Evolutionary conservation across 2,113 vertebrate genomes (phyloP), one percentile per base, ranked within the genome.

Genomic region (Hydrolagus affinis): DNA sequence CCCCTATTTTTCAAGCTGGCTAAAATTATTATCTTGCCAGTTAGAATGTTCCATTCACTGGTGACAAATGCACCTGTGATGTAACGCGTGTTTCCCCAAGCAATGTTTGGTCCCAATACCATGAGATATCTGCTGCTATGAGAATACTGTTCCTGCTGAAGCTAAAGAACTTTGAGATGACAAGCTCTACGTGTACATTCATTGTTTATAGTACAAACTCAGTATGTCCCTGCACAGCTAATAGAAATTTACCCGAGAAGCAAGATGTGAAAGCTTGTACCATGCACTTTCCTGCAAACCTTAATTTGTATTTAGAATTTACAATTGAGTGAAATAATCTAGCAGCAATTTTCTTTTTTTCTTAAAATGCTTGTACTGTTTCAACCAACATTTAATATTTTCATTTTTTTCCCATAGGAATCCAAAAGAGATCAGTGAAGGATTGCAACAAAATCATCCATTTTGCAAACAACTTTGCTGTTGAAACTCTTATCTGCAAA

Each of bases 401-500:
- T 60, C n/a, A 19, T 12, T 23, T 72, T 10, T 70, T 85, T 15
- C 71, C 73, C 25, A 87, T 94, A 98, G 97, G 97, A 74, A 95
- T 97, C 90, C 96, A 98, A 92, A 99, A 99, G 90, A 96, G 97
- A 0, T 95, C 95, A 89, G 95, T 91, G 2, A 69, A 89, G 10
- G 88, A 93, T 83, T 99, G 97, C 92, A 88, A 86, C 89, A 96
- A 93, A 88, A 98, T 99, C 85, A 94, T 93, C 87, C 97, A 98
- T 92, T 98, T 99, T 87, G 96, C 93, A 89, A 98, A 90, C 92
- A 91, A 85, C 87, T 94, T 95, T 90, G 96, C 94, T 28, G 91
- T 98, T 92, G 94, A 98, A 89, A 99, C 97, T 0, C 78, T 90
- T 87, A 98, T 99, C 94, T 98, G 97, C 86, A 94, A 96, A 90